Conservation (phyloP, 2,888 invertebrate genomes). For the Carcina quercana region DNA sequence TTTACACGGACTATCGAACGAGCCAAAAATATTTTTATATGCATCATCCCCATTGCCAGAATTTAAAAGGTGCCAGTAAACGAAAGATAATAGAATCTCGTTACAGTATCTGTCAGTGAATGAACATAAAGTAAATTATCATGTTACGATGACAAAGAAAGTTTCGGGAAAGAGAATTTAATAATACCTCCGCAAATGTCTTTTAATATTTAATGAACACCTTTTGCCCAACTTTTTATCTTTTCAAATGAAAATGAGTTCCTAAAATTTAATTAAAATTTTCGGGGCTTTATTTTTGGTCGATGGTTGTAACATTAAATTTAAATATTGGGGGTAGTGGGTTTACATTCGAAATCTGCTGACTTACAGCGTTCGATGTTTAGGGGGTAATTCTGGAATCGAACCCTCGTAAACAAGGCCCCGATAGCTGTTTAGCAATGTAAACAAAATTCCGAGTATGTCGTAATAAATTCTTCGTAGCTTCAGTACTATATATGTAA, state of each 20-base stretch:
- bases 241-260: neutral
- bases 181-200: too few relatives aligned
- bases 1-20: too few relatives aligned
- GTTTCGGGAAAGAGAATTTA: too few relatives aligned
- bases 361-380: conserved; percentile 5
- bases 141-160: too few relatives aligned
- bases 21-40: too few relatives aligned
- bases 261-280: neutral
- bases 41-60: too few relatives aligned
- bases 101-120: too few relatives aligned
- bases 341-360: conserved; percentile 3
- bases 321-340: neutral
- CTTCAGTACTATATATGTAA: too few relatives aligned
- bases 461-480: conserved; percentile 7
- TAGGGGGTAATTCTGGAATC: neutral
- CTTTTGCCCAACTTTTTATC: neutral
- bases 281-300: neutral
- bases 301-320: neutral
- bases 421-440: conserved; percentile 6
- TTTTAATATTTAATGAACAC: too few relatives aligned
- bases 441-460: conserved; percentile 6
- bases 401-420: conserved; percentile 7
- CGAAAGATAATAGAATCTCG: too few relatives aligned
- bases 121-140: too few relatives aligned
- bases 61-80: too few relatives aligned